These are phyloP conservation scores for Pyrocephalus nanus DNA, from an alignment of 2,797 vertebrate species.

Conservation along the genomic window DNA sequence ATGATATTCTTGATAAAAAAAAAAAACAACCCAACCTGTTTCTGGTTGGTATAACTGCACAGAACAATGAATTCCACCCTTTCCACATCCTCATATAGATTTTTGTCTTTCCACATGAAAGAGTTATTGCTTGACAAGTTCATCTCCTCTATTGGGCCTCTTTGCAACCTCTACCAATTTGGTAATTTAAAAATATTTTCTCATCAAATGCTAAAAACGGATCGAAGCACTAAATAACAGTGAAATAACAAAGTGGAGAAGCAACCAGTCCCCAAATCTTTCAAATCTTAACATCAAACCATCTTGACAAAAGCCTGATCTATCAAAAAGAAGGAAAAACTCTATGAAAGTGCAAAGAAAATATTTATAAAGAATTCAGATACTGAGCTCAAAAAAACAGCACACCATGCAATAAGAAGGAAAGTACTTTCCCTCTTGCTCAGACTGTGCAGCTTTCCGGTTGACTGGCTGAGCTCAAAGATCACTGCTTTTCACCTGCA, in stretches of 20 bases:
- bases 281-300: neutral
- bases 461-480: conserved; percentile 66
- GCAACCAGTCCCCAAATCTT: neutral
- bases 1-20: neutral
- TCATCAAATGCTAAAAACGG: neutral
- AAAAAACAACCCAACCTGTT: neutral
- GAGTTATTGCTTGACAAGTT: neutral
- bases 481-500: conserved; percentile 50
- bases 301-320: neutral
- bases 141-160: neutral
- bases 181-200: neutral
- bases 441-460: conserved; percentile 37
- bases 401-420: conserved; percentile 7
- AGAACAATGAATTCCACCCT: neutral
- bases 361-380: conserved; percentile 23
- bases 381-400: neutral
- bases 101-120: neutral
- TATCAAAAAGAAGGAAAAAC: neutral
- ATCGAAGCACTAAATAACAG: neutral
- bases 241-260: neutral
- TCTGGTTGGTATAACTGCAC: neutral
- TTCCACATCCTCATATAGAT: neutral
- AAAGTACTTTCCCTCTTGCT: conserved; percentile 47
- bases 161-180: neutral
- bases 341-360: conserved; percentile 13